A percentile compares a stretch with the other conserved stretches of the same genome.
These are phyloP conservation scores for Irena cyanogastra DNA, from an alignment of 2,113 vertebrate genomes.

Conservation along the genomic window DNA sequence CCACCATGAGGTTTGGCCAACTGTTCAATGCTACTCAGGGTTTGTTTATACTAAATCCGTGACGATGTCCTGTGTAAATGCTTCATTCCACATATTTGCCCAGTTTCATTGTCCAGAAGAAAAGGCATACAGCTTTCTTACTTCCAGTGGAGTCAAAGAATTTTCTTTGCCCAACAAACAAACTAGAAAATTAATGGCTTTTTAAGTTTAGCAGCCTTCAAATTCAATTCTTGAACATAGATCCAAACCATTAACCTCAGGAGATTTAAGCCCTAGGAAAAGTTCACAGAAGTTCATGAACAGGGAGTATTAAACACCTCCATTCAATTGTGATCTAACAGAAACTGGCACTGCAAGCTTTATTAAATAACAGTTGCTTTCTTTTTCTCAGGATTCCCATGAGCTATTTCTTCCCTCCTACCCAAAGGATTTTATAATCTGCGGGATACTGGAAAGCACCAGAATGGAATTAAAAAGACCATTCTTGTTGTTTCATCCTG, in stretches of 20 bases:
- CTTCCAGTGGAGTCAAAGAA: background rate
- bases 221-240: background rate
- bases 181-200: constrained; percentile 1
- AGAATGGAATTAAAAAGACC: background rate
- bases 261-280: constrained; percentile 12
- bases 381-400: constrained; percentile 25
- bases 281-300: constrained; percentile 49
- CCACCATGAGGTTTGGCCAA: constrained; percentile 35
- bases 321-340: constrained; percentile 45
- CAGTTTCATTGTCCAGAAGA: constrained; percentile 4
- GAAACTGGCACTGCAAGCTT: constrained; percentile 20
- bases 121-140: background rate
- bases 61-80: background rate
- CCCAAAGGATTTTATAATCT: constrained; percentile 22
- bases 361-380: constrained; percentile 37
- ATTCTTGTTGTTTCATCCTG: background rate
- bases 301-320: constrained; percentile 34
- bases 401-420: background rate
- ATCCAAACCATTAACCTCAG: constrained; percentile 23
- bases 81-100: background rate
- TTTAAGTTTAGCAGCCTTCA: constrained; percentile 5
- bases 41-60: constrained; percentile 9
- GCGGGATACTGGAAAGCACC: background rate
- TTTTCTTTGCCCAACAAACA: background rate
- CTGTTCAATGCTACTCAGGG: background rate